phyloP scores from a whole-genome alignment of 2,888 invertebrate genomes.

The Cylindroiulus punctatus region DNA sequence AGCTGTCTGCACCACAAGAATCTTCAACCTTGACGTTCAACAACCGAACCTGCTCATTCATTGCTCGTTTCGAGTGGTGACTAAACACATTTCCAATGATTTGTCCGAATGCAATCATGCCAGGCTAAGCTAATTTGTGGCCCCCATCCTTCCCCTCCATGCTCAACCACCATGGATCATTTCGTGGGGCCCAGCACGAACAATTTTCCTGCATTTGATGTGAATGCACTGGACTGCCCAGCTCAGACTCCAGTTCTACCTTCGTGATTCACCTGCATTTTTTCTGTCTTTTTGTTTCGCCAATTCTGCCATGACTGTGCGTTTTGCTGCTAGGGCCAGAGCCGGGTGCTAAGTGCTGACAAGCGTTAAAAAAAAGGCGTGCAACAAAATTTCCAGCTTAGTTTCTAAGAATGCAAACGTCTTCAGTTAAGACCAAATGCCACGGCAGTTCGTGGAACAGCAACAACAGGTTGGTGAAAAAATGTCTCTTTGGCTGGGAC shows the following conservation, averaged over 20 bases:
- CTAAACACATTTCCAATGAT: constrained; percentile 22
- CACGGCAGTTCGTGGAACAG: not conserved
- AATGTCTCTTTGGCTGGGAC: not conserved
- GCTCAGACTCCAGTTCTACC: constrained; percentile 24
- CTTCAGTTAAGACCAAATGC: not conserved
- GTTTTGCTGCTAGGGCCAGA: constrained; percentile 15
- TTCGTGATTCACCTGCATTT: constrained; percentile 26
- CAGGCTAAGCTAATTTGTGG: not conserved
- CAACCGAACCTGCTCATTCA: not conserved
- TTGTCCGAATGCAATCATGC: constrained; percentile 34
- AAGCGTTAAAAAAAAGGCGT: not conserved
- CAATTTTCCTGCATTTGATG: not conserved
- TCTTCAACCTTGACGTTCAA: not conserved
- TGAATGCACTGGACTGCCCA: constrained; percentile 2
- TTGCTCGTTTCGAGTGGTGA: not conserved
- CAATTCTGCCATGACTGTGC: constrained; percentile 24
- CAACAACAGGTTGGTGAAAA: not conserved
- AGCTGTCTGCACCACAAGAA: not conserved
- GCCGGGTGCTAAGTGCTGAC: constrained; percentile 25
- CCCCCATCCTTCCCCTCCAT: not conserved
- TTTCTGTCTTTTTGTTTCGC: not conserved
- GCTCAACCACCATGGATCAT: not conserved
- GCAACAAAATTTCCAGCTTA: not conserved
- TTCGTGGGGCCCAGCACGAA: not conserved
- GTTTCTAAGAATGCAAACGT: not conserved